A percentile compares a stretch with the other conserved stretches of the same genome.
Conservation (phyloP, 1,140 invertebrate species). For the Orussus abietinus region DNA sequence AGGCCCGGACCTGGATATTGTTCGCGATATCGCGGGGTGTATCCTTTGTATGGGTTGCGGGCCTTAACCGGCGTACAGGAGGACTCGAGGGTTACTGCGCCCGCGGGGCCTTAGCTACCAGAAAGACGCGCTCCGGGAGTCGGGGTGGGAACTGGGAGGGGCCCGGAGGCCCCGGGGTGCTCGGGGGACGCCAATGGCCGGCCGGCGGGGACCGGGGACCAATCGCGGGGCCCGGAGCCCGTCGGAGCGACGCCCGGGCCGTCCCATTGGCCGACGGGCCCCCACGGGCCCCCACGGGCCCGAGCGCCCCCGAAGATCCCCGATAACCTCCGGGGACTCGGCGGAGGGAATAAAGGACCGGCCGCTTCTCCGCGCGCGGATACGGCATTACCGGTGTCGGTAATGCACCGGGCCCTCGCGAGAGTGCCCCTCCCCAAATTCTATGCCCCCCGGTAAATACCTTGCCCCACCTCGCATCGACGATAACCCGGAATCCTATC, state of each 20-base stretch:
- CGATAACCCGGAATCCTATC: no score
- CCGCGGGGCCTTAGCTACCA: conserved; percentile 53
- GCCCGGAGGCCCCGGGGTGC: conserved; percentile 19
- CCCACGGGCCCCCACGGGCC: conserved; percentile 13
- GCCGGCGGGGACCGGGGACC: conserved; percentile 15
- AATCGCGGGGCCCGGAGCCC: conserved; percentile 6
- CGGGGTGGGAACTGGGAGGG: conserved; percentile 30
- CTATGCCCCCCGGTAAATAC: no score
- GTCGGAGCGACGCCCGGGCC: conserved; percentile 11
- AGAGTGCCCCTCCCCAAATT: no score
- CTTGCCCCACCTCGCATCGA: no score
- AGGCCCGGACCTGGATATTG: conserved; percentile 36
- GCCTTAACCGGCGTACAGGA: conserved; percentile 50
- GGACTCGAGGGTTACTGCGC: conserved; percentile 54
- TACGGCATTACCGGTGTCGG: no score
- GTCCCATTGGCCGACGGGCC: conserved; percentile 27
- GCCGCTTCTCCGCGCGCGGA: conserved; percentile 3
- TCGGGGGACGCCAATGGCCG: conserved; percentile 8
- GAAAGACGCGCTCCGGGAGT: conserved; percentile 32
- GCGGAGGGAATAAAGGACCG: conserved; percentile 18
- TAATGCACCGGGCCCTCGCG: no score
- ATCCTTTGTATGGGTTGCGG: conserved; percentile 37
- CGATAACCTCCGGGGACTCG: conserved; percentile 18
- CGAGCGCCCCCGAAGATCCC: conserved; percentile 21
- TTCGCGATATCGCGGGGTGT: conserved; percentile 43